Evolutionary conservation across 2,797 vertebrate species (phyloP).

Genomic region (Gadopsis marmoratus): DNA sequence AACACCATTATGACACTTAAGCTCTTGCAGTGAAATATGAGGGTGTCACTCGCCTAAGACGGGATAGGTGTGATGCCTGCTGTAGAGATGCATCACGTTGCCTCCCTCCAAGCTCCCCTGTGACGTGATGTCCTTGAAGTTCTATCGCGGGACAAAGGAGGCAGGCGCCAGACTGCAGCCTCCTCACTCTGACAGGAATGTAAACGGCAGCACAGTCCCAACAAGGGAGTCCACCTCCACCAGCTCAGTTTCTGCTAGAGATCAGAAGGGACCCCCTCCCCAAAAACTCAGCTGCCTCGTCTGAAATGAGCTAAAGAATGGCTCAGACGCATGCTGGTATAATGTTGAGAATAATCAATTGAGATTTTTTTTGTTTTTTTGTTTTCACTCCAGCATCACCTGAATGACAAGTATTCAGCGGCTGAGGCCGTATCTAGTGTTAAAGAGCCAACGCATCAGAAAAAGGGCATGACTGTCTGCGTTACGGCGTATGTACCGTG

Average conservation of each 20-base stretch:
- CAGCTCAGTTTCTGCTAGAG: slow-evolving; percentile 9
- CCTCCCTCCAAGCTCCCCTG: slow-evolving; percentile 53
- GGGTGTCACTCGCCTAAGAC: slow-evolving; percentile 25
- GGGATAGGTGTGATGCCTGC: slow-evolving; percentile 43
- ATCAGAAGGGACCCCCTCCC: slow-evolving; percentile 33
- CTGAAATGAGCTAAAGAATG: slow-evolving; percentile 3
- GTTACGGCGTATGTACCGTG: neutral
- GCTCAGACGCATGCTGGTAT: neutral
- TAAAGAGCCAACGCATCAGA: slow-evolving; percentile 19
- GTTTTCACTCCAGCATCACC: slow-evolving; percentile 18
- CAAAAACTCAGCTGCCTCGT: neutral
- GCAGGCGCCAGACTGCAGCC: slow-evolving; percentile 70
- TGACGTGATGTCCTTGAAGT: slow-evolving; percentile 76
- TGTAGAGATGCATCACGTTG: slow-evolving; percentile 62
- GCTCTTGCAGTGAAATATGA: slow-evolving; percentile 24
- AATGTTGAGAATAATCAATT: neutral
- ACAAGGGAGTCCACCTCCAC: slow-evolving; percentile 5
- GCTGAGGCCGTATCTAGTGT: neutral
- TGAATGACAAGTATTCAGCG: slow-evolving; percentile 1
- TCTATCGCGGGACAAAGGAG: slow-evolving; percentile 55
- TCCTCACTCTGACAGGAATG: slow-evolving; percentile 68
- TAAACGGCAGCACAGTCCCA: slow-evolving; percentile 63
- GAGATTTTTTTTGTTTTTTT: neutral
- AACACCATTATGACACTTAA: slow-evolving; percentile 26
- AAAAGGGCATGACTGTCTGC: neutral